Evolutionary conservation across 2,797 vertebrate genomes (phyloP).

Genomic region (Zalophus californianus): DNA sequence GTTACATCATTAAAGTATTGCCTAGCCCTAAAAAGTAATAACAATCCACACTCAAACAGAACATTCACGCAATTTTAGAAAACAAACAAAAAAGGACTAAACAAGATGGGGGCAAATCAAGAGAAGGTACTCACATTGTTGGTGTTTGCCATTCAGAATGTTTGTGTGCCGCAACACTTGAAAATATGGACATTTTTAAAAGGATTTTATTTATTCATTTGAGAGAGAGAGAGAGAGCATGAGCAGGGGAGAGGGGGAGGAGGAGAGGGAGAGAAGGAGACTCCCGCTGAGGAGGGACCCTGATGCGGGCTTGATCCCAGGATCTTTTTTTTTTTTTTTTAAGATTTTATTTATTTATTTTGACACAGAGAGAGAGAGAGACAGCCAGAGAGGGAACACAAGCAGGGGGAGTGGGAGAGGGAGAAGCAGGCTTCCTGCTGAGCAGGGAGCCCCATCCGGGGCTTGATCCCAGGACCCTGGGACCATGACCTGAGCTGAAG

Average conservation of each 20-base stretch:
- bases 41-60: neutral
- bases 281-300: neutral
- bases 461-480: too few relatives aligned
- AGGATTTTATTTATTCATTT: neutral
- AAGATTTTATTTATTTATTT: too few relatives aligned
- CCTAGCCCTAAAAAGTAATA: slow-evolving; percentile 38
- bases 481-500: too few relatives aligned
- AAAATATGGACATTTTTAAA: neutral
- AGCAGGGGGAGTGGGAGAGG: too few relatives aligned
- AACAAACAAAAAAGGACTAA: slow-evolving; percentile 18
- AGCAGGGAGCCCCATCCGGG: too few relatives aligned
- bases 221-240: neutral
- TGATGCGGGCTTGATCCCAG: neutral
- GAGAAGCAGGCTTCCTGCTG: too few relatives aligned
- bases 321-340: neutral
- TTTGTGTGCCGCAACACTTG: neutral
- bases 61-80: slow-evolving; percentile 20
- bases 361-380: too few relatives aligned
- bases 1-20: neutral
- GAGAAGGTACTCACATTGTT: neutral
- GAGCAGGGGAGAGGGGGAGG: neutral
- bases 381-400: too few relatives aligned
- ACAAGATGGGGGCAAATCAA: neutral
- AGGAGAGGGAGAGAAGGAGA: neutral
- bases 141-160: neutral